Conservation (phyloP, 2,888 invertebrate genomes). For the Gymnocheta viridis region DNA sequence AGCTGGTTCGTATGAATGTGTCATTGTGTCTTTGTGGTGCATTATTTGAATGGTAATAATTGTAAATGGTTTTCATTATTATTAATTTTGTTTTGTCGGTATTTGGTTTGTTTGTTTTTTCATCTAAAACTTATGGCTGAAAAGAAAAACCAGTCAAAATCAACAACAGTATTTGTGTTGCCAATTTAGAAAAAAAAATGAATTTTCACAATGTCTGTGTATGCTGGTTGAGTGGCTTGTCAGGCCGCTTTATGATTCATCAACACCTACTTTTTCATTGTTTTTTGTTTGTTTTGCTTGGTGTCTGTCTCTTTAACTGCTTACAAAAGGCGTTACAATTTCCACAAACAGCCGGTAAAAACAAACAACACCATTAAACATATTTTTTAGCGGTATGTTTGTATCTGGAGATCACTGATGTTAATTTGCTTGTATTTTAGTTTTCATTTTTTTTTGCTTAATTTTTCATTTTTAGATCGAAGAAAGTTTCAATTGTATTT, state of each 20-base stretch:
- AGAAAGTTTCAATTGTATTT: constrained; percentile 60
- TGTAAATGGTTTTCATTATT: constrained; percentile 65
- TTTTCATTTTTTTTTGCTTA: neutral
- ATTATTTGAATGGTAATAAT: constrained; percentile 54
- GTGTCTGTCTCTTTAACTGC: constrained; percentile 17
- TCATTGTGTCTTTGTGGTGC: constrained; percentile 41
- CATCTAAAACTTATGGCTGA: neutral
- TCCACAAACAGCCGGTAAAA: constrained; percentile 59
- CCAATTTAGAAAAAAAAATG: constrained; percentile 43
- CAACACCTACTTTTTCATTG: constrained; percentile 69
- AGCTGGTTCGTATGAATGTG: constrained; percentile 37
- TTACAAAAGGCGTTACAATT: constrained; percentile 54
- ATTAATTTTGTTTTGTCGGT: constrained; percentile 43
- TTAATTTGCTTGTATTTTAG: constrained; percentile 38
- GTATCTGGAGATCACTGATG: constrained; percentile 55
- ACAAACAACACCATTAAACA: constrained; percentile 51
- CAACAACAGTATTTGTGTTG: constrained; percentile 50
- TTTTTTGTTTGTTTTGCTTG: constrained; percentile 13
- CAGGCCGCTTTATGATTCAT: constrained; percentile 60
- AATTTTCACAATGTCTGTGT: constrained; percentile 51
- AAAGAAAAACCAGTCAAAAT: constrained; percentile 61
- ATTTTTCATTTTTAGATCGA: constrained; percentile 50
- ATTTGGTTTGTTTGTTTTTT: constrained; percentile 23
- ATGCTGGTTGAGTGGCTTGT: constrained; percentile 19
- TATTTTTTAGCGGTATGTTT: constrained; percentile 22